These are phyloP conservation scores for Cebidichthys violaceus DNA, from an alignment of 2,113 vertebrate genomes.

Conservation along the genomic window DNA sequence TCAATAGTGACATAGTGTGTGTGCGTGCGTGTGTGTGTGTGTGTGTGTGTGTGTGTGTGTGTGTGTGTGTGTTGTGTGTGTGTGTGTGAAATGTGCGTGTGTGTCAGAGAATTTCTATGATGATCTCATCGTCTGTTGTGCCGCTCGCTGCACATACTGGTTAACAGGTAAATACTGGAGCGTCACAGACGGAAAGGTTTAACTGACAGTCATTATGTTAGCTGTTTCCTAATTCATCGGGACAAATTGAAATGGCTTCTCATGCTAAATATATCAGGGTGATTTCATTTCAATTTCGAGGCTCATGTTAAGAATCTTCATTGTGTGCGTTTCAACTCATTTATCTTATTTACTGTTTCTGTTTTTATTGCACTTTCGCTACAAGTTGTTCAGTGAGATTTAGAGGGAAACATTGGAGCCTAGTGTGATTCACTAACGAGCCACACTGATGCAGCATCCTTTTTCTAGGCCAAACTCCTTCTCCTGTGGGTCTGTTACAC, in stretches of 20 bases:
- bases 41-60: too few species aligned
- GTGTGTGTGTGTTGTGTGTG: too few species aligned
- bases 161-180: background rate
- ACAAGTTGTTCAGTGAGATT: slow-evolving; percentile 9
- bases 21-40: too few species aligned
- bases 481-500: slow-evolving; percentile 24
- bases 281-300: too few species aligned
- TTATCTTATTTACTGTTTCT: background rate
- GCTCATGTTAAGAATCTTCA: too few species aligned
- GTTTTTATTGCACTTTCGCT: background rate
- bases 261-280: background rate
- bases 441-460: background rate
- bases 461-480: slow-evolving; percentile 55
- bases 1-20: too few species aligned
- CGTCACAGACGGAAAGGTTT: background rate
- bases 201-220: background rate
- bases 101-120: background rate
- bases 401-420: background rate
- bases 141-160: background rate
- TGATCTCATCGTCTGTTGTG: background rate
- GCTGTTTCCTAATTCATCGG: background rate
- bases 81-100: too few species aligned
- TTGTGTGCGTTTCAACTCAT: too few species aligned
- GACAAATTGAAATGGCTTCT: background rate
- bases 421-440: slow-evolving; percentile 44